Evolutionary conservation across 1,140 invertebrate genomes (phyloP).

Genomic region (Anastatus disparis): DNA sequence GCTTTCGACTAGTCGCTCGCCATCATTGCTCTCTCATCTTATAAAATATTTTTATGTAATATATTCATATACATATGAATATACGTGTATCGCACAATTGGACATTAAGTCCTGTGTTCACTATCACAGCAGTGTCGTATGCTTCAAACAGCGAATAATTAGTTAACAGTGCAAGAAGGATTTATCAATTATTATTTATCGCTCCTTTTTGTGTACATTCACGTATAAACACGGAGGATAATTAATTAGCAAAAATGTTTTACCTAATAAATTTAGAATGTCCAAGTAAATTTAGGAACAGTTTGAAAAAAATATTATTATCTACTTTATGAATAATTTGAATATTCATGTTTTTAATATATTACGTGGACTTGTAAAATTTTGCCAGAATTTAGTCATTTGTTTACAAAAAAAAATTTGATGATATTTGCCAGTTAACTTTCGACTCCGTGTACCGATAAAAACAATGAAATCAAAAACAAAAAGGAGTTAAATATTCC

Average conservation of each 20-base stretch:
- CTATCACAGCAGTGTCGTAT: slow-evolving; percentile 60
- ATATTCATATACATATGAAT: slow-evolving; percentile 42
- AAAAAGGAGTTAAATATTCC: slow-evolving; percentile 41
- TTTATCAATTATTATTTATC: slow-evolving; percentile 43
- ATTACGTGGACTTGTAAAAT: no score
- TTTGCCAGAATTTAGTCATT: no score
- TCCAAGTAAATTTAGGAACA: no score
- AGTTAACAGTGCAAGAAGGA: slow-evolving; percentile 50
- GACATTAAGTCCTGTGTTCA: slow-evolving; percentile 64
- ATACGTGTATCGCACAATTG: slow-evolving; percentile 38
- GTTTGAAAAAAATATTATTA: no score
- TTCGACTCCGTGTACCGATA: slow-evolving; percentile 1
- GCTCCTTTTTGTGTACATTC: neutral
- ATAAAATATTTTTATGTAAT: slow-evolving; percentile 40
- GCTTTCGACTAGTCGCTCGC: slow-evolving; percentile 36
- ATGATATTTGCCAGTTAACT: slow-evolving; percentile 22
- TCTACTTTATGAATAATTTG: no score
- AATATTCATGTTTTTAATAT: no score
- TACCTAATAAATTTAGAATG: no score
- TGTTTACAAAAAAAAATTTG: neutral
- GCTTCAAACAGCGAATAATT: slow-evolving; percentile 50
- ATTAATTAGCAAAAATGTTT: slow-evolving; percentile 18
- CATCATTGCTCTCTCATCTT: slow-evolving; percentile 6
- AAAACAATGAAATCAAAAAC: slow-evolving; percentile 20
- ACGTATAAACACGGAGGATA: slow-evolving; percentile 4